Conservation (phyloP, 2,888 invertebrate genomes). For the Zootermopsis nevadensis region DNA sequence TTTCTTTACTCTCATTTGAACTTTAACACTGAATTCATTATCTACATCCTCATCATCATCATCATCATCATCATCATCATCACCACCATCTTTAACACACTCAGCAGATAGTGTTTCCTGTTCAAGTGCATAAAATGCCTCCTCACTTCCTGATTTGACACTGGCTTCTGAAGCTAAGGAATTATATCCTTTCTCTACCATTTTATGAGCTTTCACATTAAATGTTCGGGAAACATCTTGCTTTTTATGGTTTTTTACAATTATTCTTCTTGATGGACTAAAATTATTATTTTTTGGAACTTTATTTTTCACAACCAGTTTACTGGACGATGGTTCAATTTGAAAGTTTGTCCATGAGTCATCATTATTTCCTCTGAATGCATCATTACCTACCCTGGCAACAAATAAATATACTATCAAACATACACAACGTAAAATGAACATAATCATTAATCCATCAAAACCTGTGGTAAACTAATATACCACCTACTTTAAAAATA, state of each 20-base stretch:
- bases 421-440: background rate
- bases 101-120: background rate
- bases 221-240: background rate
- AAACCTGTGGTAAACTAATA: too few species aligned
- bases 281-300: background rate
- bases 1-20: background rate
- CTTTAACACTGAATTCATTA: background rate
- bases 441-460: background rate
- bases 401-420: background rate
- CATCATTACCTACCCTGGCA: background rate
- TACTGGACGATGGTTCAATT: background rate
- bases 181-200: background rate
- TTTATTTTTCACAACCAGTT: background rate
- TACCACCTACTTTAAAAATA: too few species aligned
- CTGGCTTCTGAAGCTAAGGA: background rate
- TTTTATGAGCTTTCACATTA: background rate
- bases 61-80: too few species aligned
- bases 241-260: background rate
- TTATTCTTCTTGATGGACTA: background rate
- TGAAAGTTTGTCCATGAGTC: slow-evolving; percentile 5
- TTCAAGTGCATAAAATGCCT: background rate
- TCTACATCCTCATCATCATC: background rate
- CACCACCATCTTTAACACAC: background rate
- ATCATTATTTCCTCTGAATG: background rate
- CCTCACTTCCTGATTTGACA: background rate